A percentile compares a stretch with the other conserved stretches of the same genome.
Conservation (phyloP, 2,113 vertebrate genomes). For the Perca fluviatilis region DNA sequence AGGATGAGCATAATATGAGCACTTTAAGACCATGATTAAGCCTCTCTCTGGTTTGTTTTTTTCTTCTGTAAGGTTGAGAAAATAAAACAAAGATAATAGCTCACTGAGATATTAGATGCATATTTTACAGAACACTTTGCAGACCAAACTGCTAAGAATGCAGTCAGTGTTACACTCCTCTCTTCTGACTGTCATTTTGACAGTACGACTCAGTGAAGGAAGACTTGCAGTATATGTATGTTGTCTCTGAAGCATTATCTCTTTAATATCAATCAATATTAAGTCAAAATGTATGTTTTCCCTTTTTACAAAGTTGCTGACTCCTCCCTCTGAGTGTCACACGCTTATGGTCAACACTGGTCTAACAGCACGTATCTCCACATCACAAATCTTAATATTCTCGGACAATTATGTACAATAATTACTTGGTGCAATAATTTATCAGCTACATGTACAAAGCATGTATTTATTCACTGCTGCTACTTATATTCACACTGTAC, state of each 20-base stretch:
- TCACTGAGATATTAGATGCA: background rate
- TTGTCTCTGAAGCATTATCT: slow-evolving; percentile 4
- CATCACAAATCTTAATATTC: too few species aligned
- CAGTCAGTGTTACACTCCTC: background rate
- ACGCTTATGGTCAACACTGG: too few species aligned
- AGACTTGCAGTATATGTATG: background rate
- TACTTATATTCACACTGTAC: too few species aligned
- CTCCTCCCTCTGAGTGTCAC: too few species aligned
- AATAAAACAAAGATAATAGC: background rate
- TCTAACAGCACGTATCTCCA: too few species aligned
- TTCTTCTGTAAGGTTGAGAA: background rate
- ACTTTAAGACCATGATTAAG: background rate
- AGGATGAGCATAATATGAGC: too few species aligned
- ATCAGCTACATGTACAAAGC: too few species aligned
- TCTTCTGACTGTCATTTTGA: background rate
- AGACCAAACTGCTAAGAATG: slow-evolving; percentile 18
- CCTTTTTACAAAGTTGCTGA: slow-evolving; percentile 2
- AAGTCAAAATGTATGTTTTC: background rate
- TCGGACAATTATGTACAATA: too few species aligned
- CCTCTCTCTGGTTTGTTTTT: background rate
- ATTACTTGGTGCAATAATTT: too few species aligned
- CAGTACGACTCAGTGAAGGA: background rate
- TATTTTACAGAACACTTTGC: slow-evolving; percentile 2
- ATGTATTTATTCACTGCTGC: too few species aligned
- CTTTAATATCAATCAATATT: slow-evolving; percentile 16